Evolutionary conservation across 2,888 invertebrate genomes (phyloP), one percentile per base, ranked within the genome.

Genomic region (Eupsilia transversa): DNA sequence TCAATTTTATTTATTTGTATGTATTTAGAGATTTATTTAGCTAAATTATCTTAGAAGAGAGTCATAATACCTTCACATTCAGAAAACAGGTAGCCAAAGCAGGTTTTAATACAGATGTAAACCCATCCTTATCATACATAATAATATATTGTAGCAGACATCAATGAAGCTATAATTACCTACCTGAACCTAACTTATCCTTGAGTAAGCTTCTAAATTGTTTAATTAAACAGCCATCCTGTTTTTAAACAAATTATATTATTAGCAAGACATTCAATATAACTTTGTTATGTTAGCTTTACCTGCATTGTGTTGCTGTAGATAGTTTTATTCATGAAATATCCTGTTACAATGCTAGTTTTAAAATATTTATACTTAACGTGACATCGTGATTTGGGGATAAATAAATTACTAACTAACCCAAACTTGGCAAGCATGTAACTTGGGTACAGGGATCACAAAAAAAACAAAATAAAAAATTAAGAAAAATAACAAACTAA

Each of bases 201-300:
- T 80, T 52, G 49, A 71, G 20, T 59, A 46, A 30, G 49, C 66
- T 63, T 79, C 68, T 72, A 75, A 71, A 71, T 68, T 80, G 57
- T 72, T 84, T 68, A 79, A 71, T 71, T 80, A 54, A 71, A 35
- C n/a, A 74, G 52, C 69, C 68, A 66, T 75, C 75, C 71, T 82
- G 81, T 72, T 80, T 75, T 75, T n/a, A 74, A 75, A 84, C 35
- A 66, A 68, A 9, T 17, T 52, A 80, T 41, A 54, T 74, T 74
- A 74, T 79, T 70, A 75, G 52, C 56, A n/a, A 54, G 33, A 20
- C 46, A 46, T 67, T 79, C 14, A 30, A 30, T 57, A 60, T 27
- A 46, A 64, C 23, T 14, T 33, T 59, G 59, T 52, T 61, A 43
- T 59, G 38, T 64, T 59, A 30, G 38, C n/a, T 65, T 83, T 84